phyloP scores from a whole-genome alignment of 2,113 vertebrate species.

The Pimephales promelas region DNA sequence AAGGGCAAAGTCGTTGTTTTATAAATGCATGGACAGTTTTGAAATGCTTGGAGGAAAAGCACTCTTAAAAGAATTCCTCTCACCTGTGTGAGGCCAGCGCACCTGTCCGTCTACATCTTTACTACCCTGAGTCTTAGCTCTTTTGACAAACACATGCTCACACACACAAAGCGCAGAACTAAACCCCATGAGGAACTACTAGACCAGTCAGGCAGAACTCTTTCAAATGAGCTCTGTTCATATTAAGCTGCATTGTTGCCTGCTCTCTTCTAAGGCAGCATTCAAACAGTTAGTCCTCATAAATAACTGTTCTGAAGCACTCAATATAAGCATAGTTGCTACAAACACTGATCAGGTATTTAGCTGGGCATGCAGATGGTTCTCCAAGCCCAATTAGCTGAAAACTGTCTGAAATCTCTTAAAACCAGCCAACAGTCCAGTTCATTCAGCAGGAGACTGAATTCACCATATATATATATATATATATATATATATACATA shows the following conservation, averaged over 20 bases:
- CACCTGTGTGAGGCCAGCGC: slow-evolving; percentile 20
- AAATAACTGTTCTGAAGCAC: not conserved
- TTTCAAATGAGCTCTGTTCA: not conserved
- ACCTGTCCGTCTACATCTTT: slow-evolving; percentile 24
- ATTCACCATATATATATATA: too few species aligned
- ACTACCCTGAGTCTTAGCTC: slow-evolving; percentile 20
- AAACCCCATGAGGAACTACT: slow-evolving; percentile 3
- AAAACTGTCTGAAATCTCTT: not conserved
- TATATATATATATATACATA: not conserved
- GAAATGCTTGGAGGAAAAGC: slow-evolving; percentile 12
- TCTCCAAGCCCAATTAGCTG: not conserved
- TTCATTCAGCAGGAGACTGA: too few species aligned
- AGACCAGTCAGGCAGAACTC: slow-evolving; percentile 3
- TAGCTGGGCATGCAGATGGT: not conserved
- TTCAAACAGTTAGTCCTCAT: too few species aligned
- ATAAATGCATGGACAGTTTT: slow-evolving; percentile 10
- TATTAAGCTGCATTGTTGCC: not conserved
- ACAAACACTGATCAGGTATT: not conserved
- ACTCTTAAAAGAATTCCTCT: slow-evolving; percentile 26
- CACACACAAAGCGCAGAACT: slow-evolving; percentile 7
- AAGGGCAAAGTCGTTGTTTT: slow-evolving; percentile 11
- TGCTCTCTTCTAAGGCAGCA: not conserved
- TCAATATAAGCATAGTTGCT: not conserved
- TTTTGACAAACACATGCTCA: slow-evolving; percentile 1
- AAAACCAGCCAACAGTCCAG: not conserved